Evolutionary conservation across 2,888 invertebrate genomes (phyloP).

Genomic region (Phengaris arion): DNA sequence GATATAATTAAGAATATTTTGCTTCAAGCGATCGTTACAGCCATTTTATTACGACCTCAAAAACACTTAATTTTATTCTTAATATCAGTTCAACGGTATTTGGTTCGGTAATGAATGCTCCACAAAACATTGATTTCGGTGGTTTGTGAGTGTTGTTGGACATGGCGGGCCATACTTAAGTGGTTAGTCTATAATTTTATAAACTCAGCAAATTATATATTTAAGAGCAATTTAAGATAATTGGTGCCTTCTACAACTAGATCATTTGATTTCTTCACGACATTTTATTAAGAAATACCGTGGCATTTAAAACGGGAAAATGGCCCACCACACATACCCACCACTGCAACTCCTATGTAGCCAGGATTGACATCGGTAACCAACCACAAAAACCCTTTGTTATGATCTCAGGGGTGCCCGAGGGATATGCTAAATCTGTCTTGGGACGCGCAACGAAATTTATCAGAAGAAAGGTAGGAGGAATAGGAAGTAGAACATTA

Average conservation of each 20-base stretch:
- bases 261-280: constrained; percentile 15
- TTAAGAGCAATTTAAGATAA: constrained; percentile 26
- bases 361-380: too few species aligned
- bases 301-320: not conserved
- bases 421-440: too few species aligned
- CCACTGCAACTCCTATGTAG: too few species aligned
- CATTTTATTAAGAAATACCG: constrained; percentile 18
- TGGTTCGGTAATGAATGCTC: not conserved
- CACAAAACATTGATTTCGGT: not conserved
- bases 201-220: constrained; percentile 27
- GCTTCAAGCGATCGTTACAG: not conserved
- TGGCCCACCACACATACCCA: too few species aligned
- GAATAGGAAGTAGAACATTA: too few species aligned
- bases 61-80: not conserved
- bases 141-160: not conserved
- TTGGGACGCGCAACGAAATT: too few species aligned
- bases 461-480: too few species aligned
- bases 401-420: too few species aligned
- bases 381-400: too few species aligned
- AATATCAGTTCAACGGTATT: not conserved
- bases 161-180: constrained; percentile 4
- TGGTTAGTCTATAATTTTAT: constrained; percentile 19
- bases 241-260: constrained; percentile 21
- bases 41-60: not conserved
- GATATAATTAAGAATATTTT: constrained; percentile 23